Percentiles rank a stretch among this genome's conserved stretches.
These are phyloP conservation scores for Seriola rivoliana DNA, from an alignment of 2,113 vertebrate genomes.

Conservation along the genomic window DNA sequence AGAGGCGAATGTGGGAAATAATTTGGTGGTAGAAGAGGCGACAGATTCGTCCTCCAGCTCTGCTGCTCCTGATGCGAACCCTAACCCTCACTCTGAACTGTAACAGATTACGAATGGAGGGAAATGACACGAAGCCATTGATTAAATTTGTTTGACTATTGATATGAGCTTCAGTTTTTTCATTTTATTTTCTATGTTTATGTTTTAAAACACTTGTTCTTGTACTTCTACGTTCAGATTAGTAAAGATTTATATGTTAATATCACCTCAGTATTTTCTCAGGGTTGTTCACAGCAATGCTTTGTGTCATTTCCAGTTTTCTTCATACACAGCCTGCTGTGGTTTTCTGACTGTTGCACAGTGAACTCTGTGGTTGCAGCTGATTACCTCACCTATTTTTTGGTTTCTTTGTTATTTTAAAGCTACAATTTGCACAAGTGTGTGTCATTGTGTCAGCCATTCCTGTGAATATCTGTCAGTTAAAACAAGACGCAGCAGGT, in stretches of 20 bases:
- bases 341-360: background rate
- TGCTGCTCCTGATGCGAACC: background rate
- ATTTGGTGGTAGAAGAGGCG: background rate
- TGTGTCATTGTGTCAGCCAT: background rate
- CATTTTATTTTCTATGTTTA: background rate
- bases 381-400: no score
- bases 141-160: background rate
- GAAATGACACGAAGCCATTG: background rate
- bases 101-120: slow-evolving; percentile 18
- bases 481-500: no score
- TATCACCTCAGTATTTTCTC: background rate
- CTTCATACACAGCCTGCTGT: background rate
- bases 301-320: background rate
- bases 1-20: slow-evolving; percentile 38
- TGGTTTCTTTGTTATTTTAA: background rate
- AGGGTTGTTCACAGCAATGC: background rate
- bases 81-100: slow-evolving; percentile 77
- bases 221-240: background rate
- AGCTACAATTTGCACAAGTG: background rate
- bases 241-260: background rate
- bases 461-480: background rate
- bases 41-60: slow-evolving; percentile 8
- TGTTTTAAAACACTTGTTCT: background rate
- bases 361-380: background rate
- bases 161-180: background rate